Base-by-base conservation (phyloP, 2,797 vertebrate genomes). In the Alca torda region DNA sequence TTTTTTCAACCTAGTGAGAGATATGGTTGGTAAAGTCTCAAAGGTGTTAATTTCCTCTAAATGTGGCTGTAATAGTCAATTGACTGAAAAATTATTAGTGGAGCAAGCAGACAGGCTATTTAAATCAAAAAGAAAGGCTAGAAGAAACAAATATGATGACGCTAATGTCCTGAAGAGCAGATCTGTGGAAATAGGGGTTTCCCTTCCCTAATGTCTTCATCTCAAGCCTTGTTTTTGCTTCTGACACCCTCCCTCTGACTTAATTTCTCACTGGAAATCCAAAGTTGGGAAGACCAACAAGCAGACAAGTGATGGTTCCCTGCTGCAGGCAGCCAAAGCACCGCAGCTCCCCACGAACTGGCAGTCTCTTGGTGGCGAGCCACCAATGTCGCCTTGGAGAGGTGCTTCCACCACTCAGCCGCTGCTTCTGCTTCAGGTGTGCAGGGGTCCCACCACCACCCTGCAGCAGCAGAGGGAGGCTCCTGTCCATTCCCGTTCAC, bases 361-460 rank as follows among this genome's bases (percentile, higher is more conserved):
- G 37, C 25, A 16, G 10, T 15, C 1, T 1, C 33, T 35, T 37
- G 11, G 63, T 67, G 45, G 15, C 2, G 4, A 72, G 50, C 31
- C 39, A 17, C 8, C 1, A 2, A 14, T 18, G 6, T 37, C 16
- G 43, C 25, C 35, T 46, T 3, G 2, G 53, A 73, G 45, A 19
- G 7, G 9, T 23, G 35, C 21, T 61, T 64, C 35, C 35, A 33
- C 19, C 9, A 21, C 37, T 33, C 1, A 2, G 15, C 18, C 10
- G 0, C 68, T 79, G 37, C 25, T 76, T 24, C 81, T 46, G 33
- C 39, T 43, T n/a, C 0, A 2, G 15, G 13, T 41, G 67, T 46
- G 11, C 45, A 75, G 37, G 41, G 37, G 10, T 78, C 13, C 21
- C 1, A 8, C n/a, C 1, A 2, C 20, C 31, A 26, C 1, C 3